Base-by-base conservation (phyloP, 2,888 invertebrate genomes). In the Pardosa pseudoannulata region DNA sequence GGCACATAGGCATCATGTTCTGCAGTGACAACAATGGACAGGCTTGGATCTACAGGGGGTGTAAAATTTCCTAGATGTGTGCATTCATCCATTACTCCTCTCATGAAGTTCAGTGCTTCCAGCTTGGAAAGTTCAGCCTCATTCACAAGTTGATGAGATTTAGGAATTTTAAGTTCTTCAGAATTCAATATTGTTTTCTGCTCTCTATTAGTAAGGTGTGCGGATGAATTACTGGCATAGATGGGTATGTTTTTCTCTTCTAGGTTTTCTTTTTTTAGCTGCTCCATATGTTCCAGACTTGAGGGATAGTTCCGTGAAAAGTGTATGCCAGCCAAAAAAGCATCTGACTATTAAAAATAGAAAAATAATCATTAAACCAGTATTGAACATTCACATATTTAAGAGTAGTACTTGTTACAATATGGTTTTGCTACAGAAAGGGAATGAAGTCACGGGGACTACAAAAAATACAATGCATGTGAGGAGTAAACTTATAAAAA, bases 21-120 rank as follows among this genome's bases (percentile, higher is more conserved):
- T 0, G 98, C 98, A 90, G 96, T 95, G 0, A 99, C 95, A 23
- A 97, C 96, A 88, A 97, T 97, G 86, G 97, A 96, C 73, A 98
- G 93, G 11, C 95, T 95, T 0, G 98, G 96, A 91, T 99, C 98
- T 72, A 94, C 94, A 0, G 94, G 94, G 19, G 95, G 93, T 1
- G 97, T 95, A 91, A 98, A 99, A 92, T 98, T 98, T 89, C 95
- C 96, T 56, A 99, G 93, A 92, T 98, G 98, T 0, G 99, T 99
- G 91, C 98, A 99, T 92, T 99, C 98, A 91, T 99, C 99, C 99
- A 99, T 99, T 89, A 99, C 95, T 0, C 98, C 98, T 71, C 96
- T 93, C 98, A 99, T 98, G 91, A 99, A 98, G 92, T 96, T 96
- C 78, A 96, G 90, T 11, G 88, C 79, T 68, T 89, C 83, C 9